Conservation (phyloP, 2,797 vertebrate genomes). For the Pseudochaenichthys georgianus region DNA sequence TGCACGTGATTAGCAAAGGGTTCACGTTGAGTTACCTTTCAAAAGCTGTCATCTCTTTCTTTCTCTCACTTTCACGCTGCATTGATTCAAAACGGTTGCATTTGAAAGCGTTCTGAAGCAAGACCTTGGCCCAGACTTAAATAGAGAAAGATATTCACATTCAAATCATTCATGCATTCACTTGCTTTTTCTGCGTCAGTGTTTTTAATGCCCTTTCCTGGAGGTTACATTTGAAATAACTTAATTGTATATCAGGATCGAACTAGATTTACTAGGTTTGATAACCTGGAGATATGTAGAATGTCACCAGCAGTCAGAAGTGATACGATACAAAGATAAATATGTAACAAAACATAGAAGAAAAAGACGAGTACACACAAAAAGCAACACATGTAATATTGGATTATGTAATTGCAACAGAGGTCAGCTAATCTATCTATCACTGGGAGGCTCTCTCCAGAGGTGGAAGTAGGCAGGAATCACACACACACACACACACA, state of each 20-base stretch:
- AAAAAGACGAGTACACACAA: too few relatives aligned
- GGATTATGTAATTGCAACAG: too few relatives aligned
- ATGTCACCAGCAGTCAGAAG: too few relatives aligned
- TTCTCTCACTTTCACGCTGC: neutral
- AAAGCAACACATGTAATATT: too few relatives aligned
- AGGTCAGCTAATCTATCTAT: conserved; percentile 44
- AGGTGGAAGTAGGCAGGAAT: conserved; percentile 38
- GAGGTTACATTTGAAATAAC: neutral
- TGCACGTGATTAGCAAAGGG: neutral
- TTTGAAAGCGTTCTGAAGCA: neutral
- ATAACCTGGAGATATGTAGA: neutral
- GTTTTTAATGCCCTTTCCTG: neutral
- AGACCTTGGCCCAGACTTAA: neutral
- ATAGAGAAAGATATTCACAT: neutral
- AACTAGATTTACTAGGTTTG: neutral
- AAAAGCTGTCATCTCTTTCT: neutral
- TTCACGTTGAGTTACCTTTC: neutral
- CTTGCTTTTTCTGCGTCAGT: neutral
- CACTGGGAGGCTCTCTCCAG: conserved; percentile 25
- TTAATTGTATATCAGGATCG: neutral
- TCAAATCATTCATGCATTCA: neutral
- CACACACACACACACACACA: conserved; percentile 2
- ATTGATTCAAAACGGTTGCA: neutral
- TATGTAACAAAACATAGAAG: too few relatives aligned
- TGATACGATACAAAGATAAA: too few relatives aligned